Base-by-base conservation (phyloP, 2,888 invertebrate genomes). In the Polymixis flavicincta region DNA sequence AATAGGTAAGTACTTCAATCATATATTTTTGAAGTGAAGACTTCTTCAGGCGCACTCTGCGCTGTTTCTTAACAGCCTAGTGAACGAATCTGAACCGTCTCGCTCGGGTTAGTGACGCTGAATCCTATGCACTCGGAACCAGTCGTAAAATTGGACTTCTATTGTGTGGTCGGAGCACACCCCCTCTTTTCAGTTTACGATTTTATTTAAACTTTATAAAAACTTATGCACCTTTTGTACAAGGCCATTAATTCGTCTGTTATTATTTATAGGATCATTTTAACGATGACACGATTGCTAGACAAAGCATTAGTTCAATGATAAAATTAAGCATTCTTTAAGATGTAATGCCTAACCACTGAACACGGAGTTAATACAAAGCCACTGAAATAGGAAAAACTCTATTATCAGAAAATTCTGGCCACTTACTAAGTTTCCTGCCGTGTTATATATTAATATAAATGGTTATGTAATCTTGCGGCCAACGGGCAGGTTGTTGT, bases 361-460 rank as follows among this genome's bases (percentile, higher is more conserved):
- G n/a, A n/a, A n/a, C n/a, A n/a, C n/a, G n/a, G n/a, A n/a, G n/a
- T n/a, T n/a, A n/a, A n/a, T n/a, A n/a, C n/a, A n/a, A n/a, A n/a
- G n/a, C 22, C 25, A 22, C 22, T 50, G 19, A 48, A 71, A 50
- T 25, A 37, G 52, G 42, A 22, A 32, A 57, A 5, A 22, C 3
- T 22, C 64, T 50, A 50, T 57, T 76, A 74, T 6, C 52, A 14
- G 28, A 25, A 65, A 57, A 65, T 42, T 52, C 42, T 42, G 19
- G 19, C 3, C 25, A 7, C 57, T 63, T 63, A 48, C 14, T 5
- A 48, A 19, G 48, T 50, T 59, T 32, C 50, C 17, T 32, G 25
- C 57, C 50, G 28, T 50, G n/a, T 67, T 59, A 78, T 25, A 22
- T 78, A 75, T 67, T 77, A 77, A 45, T 32, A 65, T 65, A 65